Conservation (phyloP, 2,888 invertebrate genomes). For the Yponomeuta evonymella region DNA sequence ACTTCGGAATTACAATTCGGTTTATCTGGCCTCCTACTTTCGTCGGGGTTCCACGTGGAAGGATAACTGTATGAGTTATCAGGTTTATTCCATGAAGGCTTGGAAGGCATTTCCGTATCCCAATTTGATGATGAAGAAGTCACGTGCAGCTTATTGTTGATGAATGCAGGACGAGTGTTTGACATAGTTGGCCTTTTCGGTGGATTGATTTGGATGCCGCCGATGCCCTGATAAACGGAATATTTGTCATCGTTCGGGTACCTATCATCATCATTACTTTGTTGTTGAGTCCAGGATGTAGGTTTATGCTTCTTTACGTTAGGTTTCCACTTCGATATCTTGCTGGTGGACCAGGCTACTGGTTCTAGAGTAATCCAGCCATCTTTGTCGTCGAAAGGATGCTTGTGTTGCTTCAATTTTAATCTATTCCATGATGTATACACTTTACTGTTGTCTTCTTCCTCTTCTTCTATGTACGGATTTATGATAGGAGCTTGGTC, state of each 20-base stretch:
- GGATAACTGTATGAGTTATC: constrained; percentile 43
- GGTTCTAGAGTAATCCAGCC: constrained; percentile 88
- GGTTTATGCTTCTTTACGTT: constrained; percentile 74
- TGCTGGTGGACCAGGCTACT: constrained; percentile 87
- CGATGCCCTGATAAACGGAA: constrained; percentile 40
- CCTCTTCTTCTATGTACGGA: constrained; percentile 30
- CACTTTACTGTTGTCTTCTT: constrained; percentile 47
- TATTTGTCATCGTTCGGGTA: constrained; percentile 38
- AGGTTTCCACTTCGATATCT: constrained; percentile 87
- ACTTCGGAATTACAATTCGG: constrained; percentile 63
- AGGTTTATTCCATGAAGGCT: constrained; percentile 57
- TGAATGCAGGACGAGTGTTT: constrained; percentile 49
- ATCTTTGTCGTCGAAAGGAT: constrained; percentile 81
- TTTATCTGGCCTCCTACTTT: constrained; percentile 56
- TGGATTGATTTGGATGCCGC: constrained; percentile 43
- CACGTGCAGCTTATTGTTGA: constrained; percentile 55
- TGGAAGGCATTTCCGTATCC: constrained; percentile 57
- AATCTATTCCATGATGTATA: constrained; percentile 70
- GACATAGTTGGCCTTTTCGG: constrained; percentile 45
- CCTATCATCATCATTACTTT: constrained; percentile 37
- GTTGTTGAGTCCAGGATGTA: constrained; percentile 43
- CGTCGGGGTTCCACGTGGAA: constrained; percentile 58
- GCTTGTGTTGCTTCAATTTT: constrained; percentile 73
- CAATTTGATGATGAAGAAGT: constrained; percentile 40
- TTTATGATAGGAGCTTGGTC: constrained; percentile 31